phyloP scores from a whole-genome alignment of 2,888 invertebrate genomes.

The Odontocolon sp. region DNA sequence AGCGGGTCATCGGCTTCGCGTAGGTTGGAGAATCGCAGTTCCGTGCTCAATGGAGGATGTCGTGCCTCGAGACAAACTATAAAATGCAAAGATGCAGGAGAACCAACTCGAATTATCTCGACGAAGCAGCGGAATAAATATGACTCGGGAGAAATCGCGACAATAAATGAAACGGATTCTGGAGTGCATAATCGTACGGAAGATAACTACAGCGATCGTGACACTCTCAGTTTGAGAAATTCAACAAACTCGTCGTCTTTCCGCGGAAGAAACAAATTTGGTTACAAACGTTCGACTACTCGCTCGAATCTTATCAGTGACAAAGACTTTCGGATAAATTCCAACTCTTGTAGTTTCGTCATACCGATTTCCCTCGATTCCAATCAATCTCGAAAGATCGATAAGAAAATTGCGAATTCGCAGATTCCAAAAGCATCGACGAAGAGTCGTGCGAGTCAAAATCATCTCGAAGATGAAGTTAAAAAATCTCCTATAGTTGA shows the following conservation, averaged over 20 bases:
- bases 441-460: slow-evolving; percentile 7
- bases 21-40: slow-evolving; percentile 12
- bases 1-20: slow-evolving; percentile 3
- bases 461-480: slow-evolving; percentile 9
- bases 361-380: slow-evolving; percentile 57
- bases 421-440: slow-evolving; percentile 57
- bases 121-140: neutral
- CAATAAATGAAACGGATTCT: neutral
- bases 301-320: slow-evolving; percentile 33
- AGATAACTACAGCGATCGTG: neutral
- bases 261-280: slow-evolving; percentile 18
- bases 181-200: neutral
- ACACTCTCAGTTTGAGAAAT: neutral
- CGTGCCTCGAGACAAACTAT: neutral
- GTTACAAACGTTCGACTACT: neutral
- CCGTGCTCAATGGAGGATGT: slow-evolving; percentile 13
- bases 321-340: slow-evolving; percentile 60
- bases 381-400: slow-evolving; percentile 13
- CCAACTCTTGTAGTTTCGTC: slow-evolving; percentile 68
- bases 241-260: slow-evolving; percentile 2
- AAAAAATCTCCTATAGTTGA: slow-evolving; percentile 18
- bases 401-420: slow-evolving; percentile 43
- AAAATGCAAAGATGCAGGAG: neutral
- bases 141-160: neutral
- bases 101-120: neutral